Conservation (phyloP, 2,888 invertebrate genomes). For the Liodrosophila aerea region DNA sequence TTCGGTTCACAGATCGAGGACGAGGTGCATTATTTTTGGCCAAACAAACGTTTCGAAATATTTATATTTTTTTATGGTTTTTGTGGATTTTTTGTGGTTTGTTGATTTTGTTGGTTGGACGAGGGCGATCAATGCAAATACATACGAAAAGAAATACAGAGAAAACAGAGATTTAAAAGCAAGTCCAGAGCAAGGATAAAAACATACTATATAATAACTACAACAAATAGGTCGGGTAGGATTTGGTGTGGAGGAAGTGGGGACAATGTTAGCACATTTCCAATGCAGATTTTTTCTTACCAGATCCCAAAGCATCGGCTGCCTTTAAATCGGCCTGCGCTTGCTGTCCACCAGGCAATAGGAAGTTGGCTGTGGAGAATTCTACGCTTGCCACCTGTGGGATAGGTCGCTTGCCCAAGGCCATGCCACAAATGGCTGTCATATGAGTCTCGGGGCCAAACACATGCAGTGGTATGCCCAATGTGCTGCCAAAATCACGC, state of each 20-base stretch:
- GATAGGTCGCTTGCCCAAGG: constrained; percentile 93
- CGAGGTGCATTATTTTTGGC: constrained; percentile 47
- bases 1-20: constrained; percentile 54
- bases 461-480: constrained; percentile 96
- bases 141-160: constrained; percentile 75
- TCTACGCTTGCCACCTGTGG: constrained; percentile 87
- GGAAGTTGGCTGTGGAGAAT: constrained; percentile 94
- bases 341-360: constrained; percentile 89
- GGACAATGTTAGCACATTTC: constrained; percentile 24
- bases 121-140: constrained; percentile 75
- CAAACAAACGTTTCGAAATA: constrained; percentile 63
- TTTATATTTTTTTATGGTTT: constrained; percentile 34
- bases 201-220: constrained; percentile 10
- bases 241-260: background rate
- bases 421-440: constrained; percentile 99
- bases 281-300: constrained; percentile 53
- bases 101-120: constrained; percentile 65
- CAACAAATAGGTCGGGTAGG: constrained; percentile 17
- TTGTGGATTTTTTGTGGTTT: constrained; percentile 59
- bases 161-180: constrained; percentile 59
- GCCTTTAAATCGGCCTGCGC: constrained; percentile 80
- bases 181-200: constrained; percentile 32
- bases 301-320: constrained; percentile 61
- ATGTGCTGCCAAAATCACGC: constrained; percentile 92
- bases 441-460: constrained; percentile 99